Evolutionary conservation across 2,113 vertebrate genomes (phyloP).

Genomic region (Grantiella picta): DNA sequence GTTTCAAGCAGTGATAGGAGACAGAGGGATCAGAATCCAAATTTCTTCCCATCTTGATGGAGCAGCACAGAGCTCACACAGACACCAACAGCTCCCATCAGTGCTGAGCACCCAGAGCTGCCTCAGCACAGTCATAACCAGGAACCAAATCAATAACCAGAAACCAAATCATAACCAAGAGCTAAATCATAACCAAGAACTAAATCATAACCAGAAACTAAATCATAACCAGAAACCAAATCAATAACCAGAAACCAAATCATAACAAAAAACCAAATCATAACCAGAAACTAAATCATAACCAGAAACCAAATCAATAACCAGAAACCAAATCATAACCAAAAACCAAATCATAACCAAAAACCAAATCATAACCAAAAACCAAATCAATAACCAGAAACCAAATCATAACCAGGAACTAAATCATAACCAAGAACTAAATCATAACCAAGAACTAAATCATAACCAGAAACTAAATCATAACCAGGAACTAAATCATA

Average conservation of each 20-base stretch:
- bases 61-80: background rate
- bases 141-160: background rate
- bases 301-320: background rate
- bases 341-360: background rate
- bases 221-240: background rate
- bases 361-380: background rate
- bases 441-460: background rate
- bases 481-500: background rate
- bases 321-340: background rate
- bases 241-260: background rate
- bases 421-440: background rate
- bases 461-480: background rate
- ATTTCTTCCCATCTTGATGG: background rate
- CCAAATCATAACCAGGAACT: background rate
- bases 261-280: background rate
- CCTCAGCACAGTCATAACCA: background rate
- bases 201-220: too few species aligned
- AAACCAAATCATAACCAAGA: background rate
- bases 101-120: background rate
- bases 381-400: background rate
- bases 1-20: background rate
- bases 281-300: background rate
- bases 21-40: background rate
- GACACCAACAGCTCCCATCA: background rate
- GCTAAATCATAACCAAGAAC: background rate